A percentile compares a stretch with the other conserved stretches of the same genome.
phyloP scores from a whole-genome alignment of 2,888 invertebrate species.

The Bombyx huttoni region DNA sequence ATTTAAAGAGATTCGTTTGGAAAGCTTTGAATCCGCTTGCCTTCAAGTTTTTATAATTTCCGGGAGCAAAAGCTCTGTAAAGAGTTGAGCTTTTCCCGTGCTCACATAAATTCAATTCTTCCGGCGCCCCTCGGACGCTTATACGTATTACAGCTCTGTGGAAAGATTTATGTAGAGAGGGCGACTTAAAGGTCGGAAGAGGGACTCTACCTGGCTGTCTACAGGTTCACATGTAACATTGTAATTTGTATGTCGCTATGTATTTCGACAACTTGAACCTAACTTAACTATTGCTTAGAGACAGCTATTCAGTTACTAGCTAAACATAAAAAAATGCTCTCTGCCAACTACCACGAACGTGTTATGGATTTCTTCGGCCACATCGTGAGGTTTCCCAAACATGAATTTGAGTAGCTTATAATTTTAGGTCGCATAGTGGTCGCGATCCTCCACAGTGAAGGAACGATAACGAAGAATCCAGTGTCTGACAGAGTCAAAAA shows the following conservation, averaged over 20 bases:
- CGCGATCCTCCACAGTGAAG: too few species aligned
- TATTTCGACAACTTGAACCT: too few species aligned
- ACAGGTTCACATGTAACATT: neutral
- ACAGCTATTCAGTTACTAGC: too few species aligned
- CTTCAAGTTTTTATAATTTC: neutral
- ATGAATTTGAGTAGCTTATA: too few species aligned
- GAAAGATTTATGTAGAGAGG: neutral
- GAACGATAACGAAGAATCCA: too few species aligned
- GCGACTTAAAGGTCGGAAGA: neutral
- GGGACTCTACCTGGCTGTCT: neutral
- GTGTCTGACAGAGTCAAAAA: too few species aligned
- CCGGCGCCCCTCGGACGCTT: constrained; percentile 10
- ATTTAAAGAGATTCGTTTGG: neutral
- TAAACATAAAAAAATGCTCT: too few species aligned
- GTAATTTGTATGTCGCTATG: neutral
- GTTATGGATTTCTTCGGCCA: too few species aligned
- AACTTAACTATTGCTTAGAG: too few species aligned
- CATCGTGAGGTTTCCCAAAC: too few species aligned
- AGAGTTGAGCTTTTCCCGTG: neutral
- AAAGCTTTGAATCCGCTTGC: neutral
- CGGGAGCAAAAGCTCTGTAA: constrained; percentile 4
- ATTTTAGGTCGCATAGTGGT: too few species aligned
- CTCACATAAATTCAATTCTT: constrained; percentile 9
- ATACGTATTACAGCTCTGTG: constrained; percentile 7
- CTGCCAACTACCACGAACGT: too few species aligned